Evolutionary conservation across 2,888 invertebrate species (phyloP).

Genomic region (Tineola bisselliella): DNA sequence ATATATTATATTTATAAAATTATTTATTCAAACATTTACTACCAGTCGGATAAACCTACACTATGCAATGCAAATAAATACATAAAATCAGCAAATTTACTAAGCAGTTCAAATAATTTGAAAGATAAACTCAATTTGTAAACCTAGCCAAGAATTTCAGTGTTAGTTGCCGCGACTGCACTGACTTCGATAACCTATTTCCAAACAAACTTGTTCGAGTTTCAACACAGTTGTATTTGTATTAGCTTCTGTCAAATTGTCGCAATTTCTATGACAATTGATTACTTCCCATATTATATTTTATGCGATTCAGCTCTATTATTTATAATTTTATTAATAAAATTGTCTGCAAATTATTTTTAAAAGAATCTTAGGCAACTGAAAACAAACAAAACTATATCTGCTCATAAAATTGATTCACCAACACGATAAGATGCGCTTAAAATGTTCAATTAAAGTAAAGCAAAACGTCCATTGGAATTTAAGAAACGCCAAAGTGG

Average conservation of each 20-base stretch:
- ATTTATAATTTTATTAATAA: no score
- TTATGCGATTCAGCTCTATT: background rate
- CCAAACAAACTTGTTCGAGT: constrained; percentile 33
- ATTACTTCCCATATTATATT: background rate
- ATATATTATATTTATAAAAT: no score
- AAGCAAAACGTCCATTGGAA: background rate
- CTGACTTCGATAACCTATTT: constrained; percentile 45
- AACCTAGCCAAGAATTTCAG: background rate
- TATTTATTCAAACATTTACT: no score
- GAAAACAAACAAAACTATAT: background rate
- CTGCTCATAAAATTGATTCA: background rate
- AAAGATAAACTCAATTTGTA: background rate
- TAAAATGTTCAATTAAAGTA: background rate
- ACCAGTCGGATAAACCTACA: no score
- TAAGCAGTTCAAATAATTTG: background rate
- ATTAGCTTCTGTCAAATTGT: constrained; percentile 2
- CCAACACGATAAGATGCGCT: background rate
- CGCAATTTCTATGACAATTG: background rate
- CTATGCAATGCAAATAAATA: no score
- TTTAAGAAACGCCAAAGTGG: background rate
- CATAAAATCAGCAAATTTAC: background rate
- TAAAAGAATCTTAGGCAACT: no score
- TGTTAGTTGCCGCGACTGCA: constrained; percentile 30
- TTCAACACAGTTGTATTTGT: constrained; percentile 2
- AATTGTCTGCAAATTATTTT: no score